A percentile compares a stretch with the other conserved stretches of the same genome.
Conservation (phyloP, 2,113 vertebrate genomes). For the Haemorhous mexicanus region DNA sequence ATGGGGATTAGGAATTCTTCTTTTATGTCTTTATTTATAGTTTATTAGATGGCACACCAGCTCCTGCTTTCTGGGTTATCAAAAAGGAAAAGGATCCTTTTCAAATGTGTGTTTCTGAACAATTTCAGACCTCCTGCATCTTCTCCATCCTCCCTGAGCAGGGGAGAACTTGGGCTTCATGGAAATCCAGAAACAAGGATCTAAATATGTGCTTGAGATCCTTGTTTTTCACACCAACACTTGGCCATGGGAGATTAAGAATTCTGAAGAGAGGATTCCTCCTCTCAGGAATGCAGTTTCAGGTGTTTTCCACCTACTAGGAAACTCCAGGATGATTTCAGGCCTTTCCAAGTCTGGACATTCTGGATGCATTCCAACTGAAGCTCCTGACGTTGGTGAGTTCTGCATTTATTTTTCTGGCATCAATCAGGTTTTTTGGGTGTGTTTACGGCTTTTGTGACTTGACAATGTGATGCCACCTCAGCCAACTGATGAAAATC, state of each 20-base stretch:
- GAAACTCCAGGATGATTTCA: background rate
- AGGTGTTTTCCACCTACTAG: background rate
- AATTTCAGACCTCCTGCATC: background rate
- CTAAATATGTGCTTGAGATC: background rate
- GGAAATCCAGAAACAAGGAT: accelerated
- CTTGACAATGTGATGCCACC: background rate
- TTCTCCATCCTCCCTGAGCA: background rate
- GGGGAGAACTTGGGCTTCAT: accelerated
- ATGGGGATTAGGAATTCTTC: background rate
- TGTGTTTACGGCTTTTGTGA: background rate
- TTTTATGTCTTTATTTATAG: background rate
- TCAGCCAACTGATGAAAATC: constrained; percentile 3
- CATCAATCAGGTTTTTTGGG: background rate
- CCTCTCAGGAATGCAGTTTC: background rate
- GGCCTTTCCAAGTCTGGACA: background rate
- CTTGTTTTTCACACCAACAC: accelerated
- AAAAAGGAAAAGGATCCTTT: background rate
- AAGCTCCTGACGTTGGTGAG: background rate
- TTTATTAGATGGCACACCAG: background rate
- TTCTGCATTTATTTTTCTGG: background rate
- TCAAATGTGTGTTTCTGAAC: background rate
- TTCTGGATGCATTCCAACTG: accelerated
- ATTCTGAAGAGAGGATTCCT: background rate
- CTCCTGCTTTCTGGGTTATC: background rate
- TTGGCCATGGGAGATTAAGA: accelerated